Conservation (phyloP, 2,113 vertebrate genomes). For the Elanoides forficatus region DNA sequence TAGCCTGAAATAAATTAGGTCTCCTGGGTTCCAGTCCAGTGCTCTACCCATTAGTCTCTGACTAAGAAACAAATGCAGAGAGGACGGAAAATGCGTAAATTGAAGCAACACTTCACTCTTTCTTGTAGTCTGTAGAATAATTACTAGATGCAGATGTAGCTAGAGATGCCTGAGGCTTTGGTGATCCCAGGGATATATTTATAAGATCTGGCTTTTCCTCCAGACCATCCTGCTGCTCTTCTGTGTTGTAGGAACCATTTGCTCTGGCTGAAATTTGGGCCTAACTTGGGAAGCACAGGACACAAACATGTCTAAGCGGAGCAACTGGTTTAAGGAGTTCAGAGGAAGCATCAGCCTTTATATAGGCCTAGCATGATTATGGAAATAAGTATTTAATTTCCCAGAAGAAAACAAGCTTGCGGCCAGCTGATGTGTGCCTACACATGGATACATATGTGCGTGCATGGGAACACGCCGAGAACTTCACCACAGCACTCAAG, state of each 20-base stretch:
- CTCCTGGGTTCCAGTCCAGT: slow-evolving; percentile 52
- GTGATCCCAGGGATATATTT: neutral
- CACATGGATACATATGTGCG: fast-evolving
- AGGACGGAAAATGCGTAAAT: slow-evolving; percentile 26
- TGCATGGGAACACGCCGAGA: fast-evolving
- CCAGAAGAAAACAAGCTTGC: neutral
- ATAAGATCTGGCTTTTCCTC: neutral
- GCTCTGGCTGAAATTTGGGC: neutral
- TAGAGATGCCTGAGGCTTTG: neutral
- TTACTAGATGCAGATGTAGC: slow-evolving; percentile 29
- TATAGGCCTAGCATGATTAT: neutral
- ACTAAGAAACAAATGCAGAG: slow-evolving; percentile 50
- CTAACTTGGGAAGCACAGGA: neutral
- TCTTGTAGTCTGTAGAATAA: slow-evolving; percentile 5
- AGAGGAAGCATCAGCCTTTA: neutral
- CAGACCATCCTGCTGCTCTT: neutral
- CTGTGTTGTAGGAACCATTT: fast-evolving
- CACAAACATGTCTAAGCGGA: neutral
- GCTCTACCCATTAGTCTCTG: slow-evolving; percentile 56
- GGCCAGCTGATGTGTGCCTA: neutral
- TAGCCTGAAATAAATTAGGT: slow-evolving; percentile 51
- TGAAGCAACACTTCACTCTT: neutral
- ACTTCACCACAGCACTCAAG: fast-evolving
- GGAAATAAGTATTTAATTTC: slow-evolving; percentile 14
- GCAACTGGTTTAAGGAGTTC: neutral